Base-by-base conservation (phyloP, 2,888 invertebrate species). In the Anagyrus pseudococci region DNA sequence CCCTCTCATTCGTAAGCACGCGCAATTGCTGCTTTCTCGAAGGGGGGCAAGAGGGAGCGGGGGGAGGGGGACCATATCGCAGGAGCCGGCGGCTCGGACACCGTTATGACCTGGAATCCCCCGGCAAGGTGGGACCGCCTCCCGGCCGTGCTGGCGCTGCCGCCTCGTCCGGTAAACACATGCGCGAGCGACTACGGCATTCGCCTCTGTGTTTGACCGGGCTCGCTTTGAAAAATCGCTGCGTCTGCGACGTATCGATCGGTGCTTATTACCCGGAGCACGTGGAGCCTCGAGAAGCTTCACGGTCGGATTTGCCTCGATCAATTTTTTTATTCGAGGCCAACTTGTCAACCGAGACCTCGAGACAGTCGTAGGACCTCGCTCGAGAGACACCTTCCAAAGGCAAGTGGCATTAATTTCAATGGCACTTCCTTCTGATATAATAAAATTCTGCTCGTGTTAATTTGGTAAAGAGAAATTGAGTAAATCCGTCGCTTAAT, bases 91-190 rank as follows among this genome's bases (percentile, higher is more conserved):
- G 19, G 13, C 15, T 19, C 37, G n/a, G 29, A 46, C 44, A 67
- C 71, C 71, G 71, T 71, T 71, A 71, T 71, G 71, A 70, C 70
- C 70, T 71, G 70, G 71, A 72, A 72, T 72, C 69, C 67, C 60
- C n/a, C 22, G 26, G 15, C 37, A n/a, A 13, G 40, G 25, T 26
- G 22, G 33, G 40, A 53, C 26, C 53, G 46, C 64, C 57, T 46
- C 33, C 43, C 19, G 40, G 17, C 8, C 19, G 13, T 50, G 17
- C 43, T 29, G 13, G 19, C 25, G 8, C 20, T 40, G 3, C n/a
- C 33, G 33, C 29, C 20, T 10, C 15, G 44, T 47, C n/a, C 19
- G 25, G 41, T 41, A 29, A 29, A 26, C 43, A 33, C 41, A 47
- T 46, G 22, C 47, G 23, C 26, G 44, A 44, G n/a, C n/a, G n/a